phyloP scores from a whole-genome alignment of 2,797 vertebrate species.

The Rhinatrema bivittatum region DNA sequence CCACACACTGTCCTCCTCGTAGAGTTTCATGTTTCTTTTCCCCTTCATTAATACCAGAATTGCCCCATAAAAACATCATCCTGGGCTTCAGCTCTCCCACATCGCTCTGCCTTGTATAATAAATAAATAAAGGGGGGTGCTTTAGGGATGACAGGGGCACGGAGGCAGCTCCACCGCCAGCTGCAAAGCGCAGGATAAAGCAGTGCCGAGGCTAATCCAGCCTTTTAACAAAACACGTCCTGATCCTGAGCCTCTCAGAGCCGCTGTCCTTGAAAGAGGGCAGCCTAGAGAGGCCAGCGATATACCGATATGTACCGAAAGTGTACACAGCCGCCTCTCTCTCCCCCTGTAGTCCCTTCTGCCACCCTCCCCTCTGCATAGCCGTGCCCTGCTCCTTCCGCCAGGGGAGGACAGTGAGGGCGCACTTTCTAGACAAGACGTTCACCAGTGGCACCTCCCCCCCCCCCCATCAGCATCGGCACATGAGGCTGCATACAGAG shows the following conservation, averaged over 20 bases:
- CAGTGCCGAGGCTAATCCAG: too few species aligned
- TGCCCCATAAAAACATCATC: too few species aligned
- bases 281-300: constrained; percentile 45
- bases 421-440: constrained; percentile 57
- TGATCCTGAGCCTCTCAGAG: constrained; percentile 17
- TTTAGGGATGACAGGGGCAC: too few species aligned
- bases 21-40: too few species aligned
- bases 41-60: too few species aligned
- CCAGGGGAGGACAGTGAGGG: constrained; percentile 35
- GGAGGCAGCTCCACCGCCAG: too few species aligned
- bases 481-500: constrained; percentile 78
- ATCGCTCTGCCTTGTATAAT: too few species aligned
- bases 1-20: too few species aligned
- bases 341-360: constrained; percentile 12
- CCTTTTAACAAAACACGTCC: neutral
- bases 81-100: too few species aligned
- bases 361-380: constrained; percentile 15
- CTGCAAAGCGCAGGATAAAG: too few species aligned
- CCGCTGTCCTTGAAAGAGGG: constrained; percentile 56
- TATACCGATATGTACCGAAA: constrained; percentile 38
- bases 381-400: too few species aligned
- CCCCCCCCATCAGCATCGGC: constrained; percentile 43
- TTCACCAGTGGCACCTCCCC: constrained; percentile 67
- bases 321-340: constrained; percentile 43
- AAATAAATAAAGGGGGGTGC: too few species aligned